Conservation (phyloP, 2,113 vertebrate genomes). For the Bos javanicus region DNA sequence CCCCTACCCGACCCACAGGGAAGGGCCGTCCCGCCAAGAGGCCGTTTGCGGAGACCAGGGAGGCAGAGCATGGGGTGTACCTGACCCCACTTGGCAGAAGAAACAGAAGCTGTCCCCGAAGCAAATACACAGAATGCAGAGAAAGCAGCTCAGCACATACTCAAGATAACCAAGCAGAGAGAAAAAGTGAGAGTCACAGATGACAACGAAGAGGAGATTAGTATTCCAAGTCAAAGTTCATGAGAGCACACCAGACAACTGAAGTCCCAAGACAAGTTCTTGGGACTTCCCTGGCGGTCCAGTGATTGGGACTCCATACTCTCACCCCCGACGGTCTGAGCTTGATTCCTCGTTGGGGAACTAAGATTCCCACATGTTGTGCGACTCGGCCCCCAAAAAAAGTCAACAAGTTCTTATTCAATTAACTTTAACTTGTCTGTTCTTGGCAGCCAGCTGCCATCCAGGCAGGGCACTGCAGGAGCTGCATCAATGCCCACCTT, state of each 20-base stretch:
- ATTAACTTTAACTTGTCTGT: no score
- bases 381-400: background rate
- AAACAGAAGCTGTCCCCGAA: no score
- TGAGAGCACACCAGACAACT: background rate
- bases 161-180: background rate
- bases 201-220: no score
- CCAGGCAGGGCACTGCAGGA: background rate
- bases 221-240: background rate
- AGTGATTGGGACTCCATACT: background rate
- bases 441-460: background rate
- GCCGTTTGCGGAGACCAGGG: accelerated
- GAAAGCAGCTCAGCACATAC: background rate
- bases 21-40: accelerated
- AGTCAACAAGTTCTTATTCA: background rate
- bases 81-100: background rate
- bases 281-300: background rate
- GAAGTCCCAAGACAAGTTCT: background rate
- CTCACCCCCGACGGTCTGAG: background rate
- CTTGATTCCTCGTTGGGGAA: background rate
- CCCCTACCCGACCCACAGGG: accelerated
- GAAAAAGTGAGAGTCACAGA: background rate
- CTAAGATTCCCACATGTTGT: background rate
- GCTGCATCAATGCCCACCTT: no score
- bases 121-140: background rate
- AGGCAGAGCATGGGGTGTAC: accelerated